Evolutionary conservation across 2,888 invertebrate species (phyloP), one percentile per base, ranked within the genome.

Genomic region (Lucinisca nassula): DNA sequence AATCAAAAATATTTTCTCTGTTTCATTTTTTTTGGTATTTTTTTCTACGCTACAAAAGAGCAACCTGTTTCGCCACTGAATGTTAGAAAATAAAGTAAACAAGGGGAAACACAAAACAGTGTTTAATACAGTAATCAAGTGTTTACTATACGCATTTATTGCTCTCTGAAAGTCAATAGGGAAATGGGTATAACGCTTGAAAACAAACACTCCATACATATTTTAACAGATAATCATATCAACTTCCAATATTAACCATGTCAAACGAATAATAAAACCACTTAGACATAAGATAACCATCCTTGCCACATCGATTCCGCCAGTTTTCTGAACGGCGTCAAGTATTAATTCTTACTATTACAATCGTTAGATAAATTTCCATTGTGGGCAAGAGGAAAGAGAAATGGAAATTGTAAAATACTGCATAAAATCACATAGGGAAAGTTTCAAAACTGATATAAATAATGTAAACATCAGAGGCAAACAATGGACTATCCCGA

Each of bases 121-220:
- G 17, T 67, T 67, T 35, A 67, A 10, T 24, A 10, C 35, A 35
- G 21, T 4, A n/a, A 1, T 24, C 3, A 67, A 67, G 35, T 67
- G 67, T 67, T 67, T 67, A 35, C 67, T 12, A 35, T 35, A 27
- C 24, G 67, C 67, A 10, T 67, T 35, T 61, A 35, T 67, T 35
- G 67, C 6, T 67, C 35, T 67, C 35, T 17, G 24, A 61, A 35
- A 67, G 67, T 67, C 67, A 67, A 67, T 67, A 35, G 2, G 67
- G 17, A 67, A 30, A 67, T 67, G 67, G 67, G 35, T 35, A 67
- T 67, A 67, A 14, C 61, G 30, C n/a, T 30, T 17, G 67, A 67
- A 67, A 67, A 67, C 67, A 67, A 67, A 67, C 67, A 67, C 21
- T 67, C 67, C 32, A 35, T 67, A 67, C 32, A 67, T 67, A 67